These are phyloP conservation scores for Laspeyria flexula DNA, from an alignment of 2,888 invertebrate genomes.

Conservation along the genomic window DNA sequence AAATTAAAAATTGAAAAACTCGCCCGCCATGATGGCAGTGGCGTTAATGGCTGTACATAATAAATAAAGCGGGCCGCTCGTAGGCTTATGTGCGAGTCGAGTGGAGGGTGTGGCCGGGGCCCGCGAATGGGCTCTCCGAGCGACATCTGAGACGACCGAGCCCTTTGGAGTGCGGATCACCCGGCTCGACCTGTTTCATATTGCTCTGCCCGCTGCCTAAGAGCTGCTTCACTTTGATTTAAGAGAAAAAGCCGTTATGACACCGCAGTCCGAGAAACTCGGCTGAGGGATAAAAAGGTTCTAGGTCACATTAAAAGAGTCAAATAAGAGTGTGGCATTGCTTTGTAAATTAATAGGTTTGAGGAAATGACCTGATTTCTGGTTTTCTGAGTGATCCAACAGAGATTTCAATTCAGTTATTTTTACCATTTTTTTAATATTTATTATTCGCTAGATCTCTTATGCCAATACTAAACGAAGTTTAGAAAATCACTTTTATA, in stretches of 20 bases:
- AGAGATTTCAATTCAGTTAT: too few relatives aligned
- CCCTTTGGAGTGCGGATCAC: conserved; percentile 80
- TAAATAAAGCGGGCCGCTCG: conserved; percentile 83
- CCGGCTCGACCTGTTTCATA: conserved; percentile 82
- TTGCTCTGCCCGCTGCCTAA: conserved; percentile 78
- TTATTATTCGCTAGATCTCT: too few relatives aligned
- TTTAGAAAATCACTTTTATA: too few relatives aligned
- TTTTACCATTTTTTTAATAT: too few relatives aligned
- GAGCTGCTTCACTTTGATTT: conserved; percentile 84
- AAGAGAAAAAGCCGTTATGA: conserved; percentile 80
- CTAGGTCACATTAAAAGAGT: conserved; percentile 53
- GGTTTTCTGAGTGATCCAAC: too few relatives aligned
- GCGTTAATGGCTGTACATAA: conserved; percentile 86
- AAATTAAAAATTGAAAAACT: conserved; percentile 85
- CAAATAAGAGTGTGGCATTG: conserved; percentile 44
- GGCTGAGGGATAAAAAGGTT: conserved; percentile 56
- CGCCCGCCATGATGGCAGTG: conserved; percentile 83
- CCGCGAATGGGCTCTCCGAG: conserved; percentile 82
- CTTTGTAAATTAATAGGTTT: conserved; percentile 23
- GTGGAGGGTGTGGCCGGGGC: conserved; percentile 83
- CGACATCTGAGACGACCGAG: conserved; percentile 83
- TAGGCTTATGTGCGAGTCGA: conserved; percentile 83
- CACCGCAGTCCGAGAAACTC: conserved; percentile 62
- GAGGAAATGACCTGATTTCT: too few relatives aligned
- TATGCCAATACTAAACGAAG: too few relatives aligned